Conservation (phyloP, 2,888 invertebrate genomes). For the Stenolophus ochropezus region DNA sequence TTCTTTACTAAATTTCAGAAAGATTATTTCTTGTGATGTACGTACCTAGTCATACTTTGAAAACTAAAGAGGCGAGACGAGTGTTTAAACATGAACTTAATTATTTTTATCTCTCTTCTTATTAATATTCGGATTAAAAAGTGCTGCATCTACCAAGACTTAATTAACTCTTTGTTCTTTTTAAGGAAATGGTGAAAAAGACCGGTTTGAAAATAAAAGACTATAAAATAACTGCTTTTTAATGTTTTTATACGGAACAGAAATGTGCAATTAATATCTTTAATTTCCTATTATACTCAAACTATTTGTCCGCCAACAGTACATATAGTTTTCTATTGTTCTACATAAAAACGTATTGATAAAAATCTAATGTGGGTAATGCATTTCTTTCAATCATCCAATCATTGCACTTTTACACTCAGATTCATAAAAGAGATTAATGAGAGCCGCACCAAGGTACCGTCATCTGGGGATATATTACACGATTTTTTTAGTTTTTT, state of each 20-base stretch:
- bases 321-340: background rate
- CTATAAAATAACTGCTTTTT: conserved; percentile 21
- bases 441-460: too few species aligned
- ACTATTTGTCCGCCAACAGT: background rate
- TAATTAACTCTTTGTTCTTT: conserved; percentile 48
- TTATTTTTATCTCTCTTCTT: conserved; percentile 47
- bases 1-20: conserved; percentile 5
- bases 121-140: conserved; percentile 50
- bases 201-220: background rate
- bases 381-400: too few species aligned
- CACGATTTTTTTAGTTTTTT: too few species aligned
- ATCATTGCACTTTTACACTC: too few species aligned
- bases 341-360: too few species aligned
- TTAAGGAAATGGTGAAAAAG: background rate
- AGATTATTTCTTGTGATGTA: conserved; percentile 35
- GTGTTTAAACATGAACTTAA: conserved; percentile 51
- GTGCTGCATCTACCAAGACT: conserved; percentile 43
- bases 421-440: too few species aligned
- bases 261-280: conserved; percentile 27
- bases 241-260: background rate
- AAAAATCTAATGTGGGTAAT: too few species aligned
- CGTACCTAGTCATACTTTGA: conserved; percentile 29
- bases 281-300: background rate
- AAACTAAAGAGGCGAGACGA: conserved; percentile 37
- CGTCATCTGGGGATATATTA: too few species aligned